phyloP scores from a whole-genome alignment of 64 coral and sea anemone genomes.

The Astreopora myriophthalma region DNA sequence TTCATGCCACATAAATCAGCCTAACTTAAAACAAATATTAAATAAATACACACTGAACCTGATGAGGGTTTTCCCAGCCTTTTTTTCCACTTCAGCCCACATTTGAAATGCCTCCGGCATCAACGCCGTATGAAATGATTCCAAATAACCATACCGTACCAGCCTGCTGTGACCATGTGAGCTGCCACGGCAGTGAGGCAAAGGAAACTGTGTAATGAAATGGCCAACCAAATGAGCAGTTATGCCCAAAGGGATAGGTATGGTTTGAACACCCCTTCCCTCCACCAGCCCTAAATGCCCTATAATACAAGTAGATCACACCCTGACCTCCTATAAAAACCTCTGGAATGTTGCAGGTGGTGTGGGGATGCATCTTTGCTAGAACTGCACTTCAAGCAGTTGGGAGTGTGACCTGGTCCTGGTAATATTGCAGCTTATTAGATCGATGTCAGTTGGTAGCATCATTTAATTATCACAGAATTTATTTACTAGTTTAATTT shows the following conservation, averaged over 20 bases:
- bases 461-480: too few species aligned
- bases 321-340: too few species aligned
- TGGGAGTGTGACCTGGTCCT: too few species aligned
- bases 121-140: not conserved
- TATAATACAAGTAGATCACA: too few species aligned
- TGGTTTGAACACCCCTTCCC: not conserved
- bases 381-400: too few species aligned
- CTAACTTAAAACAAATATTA: not conserved
- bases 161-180: constrained; percentile 67
- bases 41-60: constrained; percentile 15
- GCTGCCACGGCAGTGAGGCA: constrained; percentile 63
- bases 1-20: not conserved
- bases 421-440: too few species aligned
- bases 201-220: constrained; percentile 47
- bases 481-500: too few species aligned
- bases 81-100: constrained; percentile 59
- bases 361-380: too few species aligned
- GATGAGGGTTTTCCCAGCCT: constrained; percentile 21
- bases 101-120: constrained; percentile 69
- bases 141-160: constrained; percentile 53
- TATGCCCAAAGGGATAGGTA: not conserved
- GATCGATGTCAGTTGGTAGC: too few species aligned
- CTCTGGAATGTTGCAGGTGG: too few species aligned
- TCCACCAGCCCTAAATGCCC: too few species aligned
- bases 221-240: not conserved